These are phyloP conservation scores for Atlantisia rogersi DNA, from an alignment of 2,113 vertebrate genomes.

Conservation along the genomic window DNA sequence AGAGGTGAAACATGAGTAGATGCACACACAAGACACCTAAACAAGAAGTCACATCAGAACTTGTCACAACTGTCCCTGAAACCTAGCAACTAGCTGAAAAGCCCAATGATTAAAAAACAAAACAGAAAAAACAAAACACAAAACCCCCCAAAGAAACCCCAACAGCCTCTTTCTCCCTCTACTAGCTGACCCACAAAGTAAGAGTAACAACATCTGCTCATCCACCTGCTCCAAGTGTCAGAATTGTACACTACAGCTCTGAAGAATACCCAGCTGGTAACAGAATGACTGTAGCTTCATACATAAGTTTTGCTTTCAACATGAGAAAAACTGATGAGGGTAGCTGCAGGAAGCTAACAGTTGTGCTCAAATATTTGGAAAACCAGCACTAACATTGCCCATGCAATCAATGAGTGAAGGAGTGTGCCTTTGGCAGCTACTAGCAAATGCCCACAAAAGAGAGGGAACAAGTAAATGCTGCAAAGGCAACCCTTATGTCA, in stretches of 20 bases:
- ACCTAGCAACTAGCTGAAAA: background rate
- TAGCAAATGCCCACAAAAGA: background rate
- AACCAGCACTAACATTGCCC: accelerated
- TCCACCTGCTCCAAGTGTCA: background rate
- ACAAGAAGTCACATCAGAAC: background rate
- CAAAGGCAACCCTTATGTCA: background rate
- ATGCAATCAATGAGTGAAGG: accelerated
- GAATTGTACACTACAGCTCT: background rate
- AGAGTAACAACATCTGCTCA: background rate
- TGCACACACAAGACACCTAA: background rate
- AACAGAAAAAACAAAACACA: no score
- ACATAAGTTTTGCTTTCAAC: accelerated
- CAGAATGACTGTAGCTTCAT: accelerated
- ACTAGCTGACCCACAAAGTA: background rate
- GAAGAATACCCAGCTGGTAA: background rate
- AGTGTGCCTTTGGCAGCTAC: background rate
- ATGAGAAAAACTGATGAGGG: accelerated
- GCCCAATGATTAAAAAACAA: background rate
- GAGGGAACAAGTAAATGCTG: background rate
- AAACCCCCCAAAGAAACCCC: background rate
- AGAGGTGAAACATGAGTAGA: background rate
- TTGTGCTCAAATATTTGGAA: no score
- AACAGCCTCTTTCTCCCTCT: background rate
- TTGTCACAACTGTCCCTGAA: background rate
- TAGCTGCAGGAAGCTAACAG: background rate